phyloP scores from a whole-genome alignment of 2,888 invertebrate genomes.

The Erynnis tages region DNA sequence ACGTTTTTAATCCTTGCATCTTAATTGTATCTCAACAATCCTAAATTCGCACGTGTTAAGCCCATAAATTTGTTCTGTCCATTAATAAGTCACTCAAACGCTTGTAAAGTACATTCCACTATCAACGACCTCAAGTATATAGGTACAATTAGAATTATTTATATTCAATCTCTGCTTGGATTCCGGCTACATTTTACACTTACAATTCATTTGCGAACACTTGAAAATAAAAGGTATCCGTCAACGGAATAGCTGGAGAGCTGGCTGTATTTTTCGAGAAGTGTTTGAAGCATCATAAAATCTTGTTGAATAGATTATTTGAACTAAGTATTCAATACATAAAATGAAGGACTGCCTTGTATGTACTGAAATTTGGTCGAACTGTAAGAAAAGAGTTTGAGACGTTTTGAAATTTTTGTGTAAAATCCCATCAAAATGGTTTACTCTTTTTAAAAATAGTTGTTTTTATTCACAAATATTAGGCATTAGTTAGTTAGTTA shows the following conservation, averaged over 20 bases:
- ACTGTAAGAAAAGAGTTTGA: too few species aligned
- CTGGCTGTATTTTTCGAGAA: too few species aligned
- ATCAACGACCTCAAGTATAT: slow-evolving; percentile 12
- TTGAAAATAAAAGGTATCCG: slow-evolving; percentile 58
- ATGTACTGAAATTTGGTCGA: too few species aligned
- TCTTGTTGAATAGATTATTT: too few species aligned
- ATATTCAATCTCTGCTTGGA: slow-evolving; percentile 58
- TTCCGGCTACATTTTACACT: slow-evolving; percentile 66
- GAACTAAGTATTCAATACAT: too few species aligned
- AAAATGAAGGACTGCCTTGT: too few species aligned
- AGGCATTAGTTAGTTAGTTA: too few species aligned
- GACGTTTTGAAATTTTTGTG: too few species aligned
- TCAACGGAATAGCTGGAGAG: slow-evolving; percentile 45
- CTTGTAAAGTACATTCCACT: slow-evolving; percentile 9
- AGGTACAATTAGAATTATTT: slow-evolving; percentile 55
- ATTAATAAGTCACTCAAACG: slow-evolving; percentile 21
- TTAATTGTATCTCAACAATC: slow-evolving; percentile 7
- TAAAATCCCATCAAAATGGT: too few species aligned
- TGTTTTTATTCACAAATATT: too few species aligned
- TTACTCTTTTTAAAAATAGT: too few species aligned
- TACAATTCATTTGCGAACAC: slow-evolving; percentile 67
- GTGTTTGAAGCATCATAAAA: too few species aligned
- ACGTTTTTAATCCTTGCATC: background rate
- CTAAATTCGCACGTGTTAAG: slow-evolving; percentile 16
- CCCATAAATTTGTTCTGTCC: slow-evolving; percentile 16